Conservation (phyloP, 2,888 invertebrate genomes). For the Deilephila porcellus region DNA sequence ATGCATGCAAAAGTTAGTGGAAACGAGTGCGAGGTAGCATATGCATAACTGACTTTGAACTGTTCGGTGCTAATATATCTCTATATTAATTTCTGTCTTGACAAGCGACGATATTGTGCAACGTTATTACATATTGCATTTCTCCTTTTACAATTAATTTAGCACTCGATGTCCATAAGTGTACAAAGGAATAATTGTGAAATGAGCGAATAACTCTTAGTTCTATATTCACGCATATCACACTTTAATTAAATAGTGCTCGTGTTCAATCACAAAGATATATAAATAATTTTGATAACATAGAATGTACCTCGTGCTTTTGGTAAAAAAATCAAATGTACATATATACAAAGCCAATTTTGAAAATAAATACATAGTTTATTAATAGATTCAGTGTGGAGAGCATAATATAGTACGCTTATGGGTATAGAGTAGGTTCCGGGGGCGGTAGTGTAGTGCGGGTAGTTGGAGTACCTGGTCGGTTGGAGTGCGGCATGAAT, state of each 20-base stretch:
- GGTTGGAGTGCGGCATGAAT: conserved; percentile 60
- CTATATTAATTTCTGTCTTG: conserved; percentile 29
- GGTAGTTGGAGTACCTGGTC: conserved; percentile 62
- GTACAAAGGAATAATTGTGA: neutral
- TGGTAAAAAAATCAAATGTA: neutral
- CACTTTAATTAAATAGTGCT: neutral
- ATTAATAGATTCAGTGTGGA: neutral
- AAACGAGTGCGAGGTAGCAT: conserved; percentile 6
- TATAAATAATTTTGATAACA: neutral
- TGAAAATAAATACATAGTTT: neutral
- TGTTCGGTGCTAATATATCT: neutral
- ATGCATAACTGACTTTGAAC: conserved; percentile 32
- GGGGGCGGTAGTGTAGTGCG: conserved; percentile 30
- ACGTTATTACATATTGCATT: conserved; percentile 33
- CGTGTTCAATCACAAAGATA: neutral
- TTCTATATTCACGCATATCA: neutral
- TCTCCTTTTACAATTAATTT: neutral
- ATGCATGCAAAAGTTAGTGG: conserved; percentile 19
- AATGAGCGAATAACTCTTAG: neutral
- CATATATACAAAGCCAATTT: conserved; percentile 2
- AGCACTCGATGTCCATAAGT: conserved; percentile 9
- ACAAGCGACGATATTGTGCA: conserved; percentile 48
- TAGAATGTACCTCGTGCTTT: neutral
- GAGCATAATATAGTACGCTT: neutral
- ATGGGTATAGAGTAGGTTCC: neutral